Base-by-base conservation (phyloP, 2,888 invertebrate species). In the Hyppa rectilinea region DNA sequence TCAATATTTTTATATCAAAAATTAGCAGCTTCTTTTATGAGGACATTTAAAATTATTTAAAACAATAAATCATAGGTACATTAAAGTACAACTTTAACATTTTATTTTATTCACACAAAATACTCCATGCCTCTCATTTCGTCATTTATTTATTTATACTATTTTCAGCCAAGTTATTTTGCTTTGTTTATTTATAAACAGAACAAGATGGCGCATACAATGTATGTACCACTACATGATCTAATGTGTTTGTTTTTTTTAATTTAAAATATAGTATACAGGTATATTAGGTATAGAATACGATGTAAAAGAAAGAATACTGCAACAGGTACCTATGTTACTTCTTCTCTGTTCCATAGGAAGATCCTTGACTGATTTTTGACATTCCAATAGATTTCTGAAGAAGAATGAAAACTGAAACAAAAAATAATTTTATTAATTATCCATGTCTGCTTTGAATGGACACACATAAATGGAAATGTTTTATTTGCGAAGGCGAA, bases 341-440 rank as follows among this genome's bases (percentile, higher is more conserved):
- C 84, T 96, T 95, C 73, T 96, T 96, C 78, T 95, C 96, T 63
- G 96, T 95, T 78, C 98, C 98, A 90, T 98, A 98, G 9, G 97
- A 97, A 38, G 98, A 98, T 49, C 97, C 98, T 92, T 98, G 97
- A 89, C 97, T 98, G 85, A 98, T 98, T 93, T 98, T 97, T 2
- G 98, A 98, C 97, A 98, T 97, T 63, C 97, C 97, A 86, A 98
- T 98, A 56, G 98, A 97, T 91, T 98, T 97, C 87, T 97, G 97
- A 92, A 98, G 97, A 36, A 98, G 94, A 81, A 97, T 92, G 92
- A 97, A 97, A 94, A 98, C 98, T 98, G 96, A 79, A 97, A 97
- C 77, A 87, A 90, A 84, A 81, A 31, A 67, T 40, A 47, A 58
- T 50, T 64, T 20, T 5, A 5, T 65, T n/a, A 61, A n/a, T n/a